phyloP scores from a whole-genome alignment of 2,113 vertebrate species.

The Nasalis larvatus region DNA sequence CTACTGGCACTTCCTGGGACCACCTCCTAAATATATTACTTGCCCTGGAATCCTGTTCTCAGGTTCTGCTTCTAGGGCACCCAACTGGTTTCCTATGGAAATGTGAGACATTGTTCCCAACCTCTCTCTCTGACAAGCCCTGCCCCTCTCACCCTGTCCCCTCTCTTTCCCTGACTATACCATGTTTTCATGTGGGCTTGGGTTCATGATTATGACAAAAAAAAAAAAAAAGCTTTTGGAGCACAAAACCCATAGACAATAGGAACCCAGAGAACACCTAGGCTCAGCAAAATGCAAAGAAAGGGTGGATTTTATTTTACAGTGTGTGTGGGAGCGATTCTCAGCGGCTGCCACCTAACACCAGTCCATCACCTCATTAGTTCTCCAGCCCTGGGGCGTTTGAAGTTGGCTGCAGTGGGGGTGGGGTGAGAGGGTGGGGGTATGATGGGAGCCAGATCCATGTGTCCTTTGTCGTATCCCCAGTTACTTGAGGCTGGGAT shows the following conservation, averaged over 20 bases:
- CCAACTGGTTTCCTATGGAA: background rate
- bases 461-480: constrained; percentile 17
- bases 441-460: background rate
- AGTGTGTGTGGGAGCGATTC: constrained; percentile 73
- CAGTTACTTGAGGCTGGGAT: background rate
- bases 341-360: constrained; percentile 56
- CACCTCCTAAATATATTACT: background rate
- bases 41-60: background rate
- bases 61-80: background rate
- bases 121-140: background rate
- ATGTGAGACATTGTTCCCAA: accelerated
- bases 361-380: constrained; percentile 62
- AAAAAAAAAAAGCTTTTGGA: constrained; percentile 14
- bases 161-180: background rate
- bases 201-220: constrained; percentile 37
- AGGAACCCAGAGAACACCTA: background rate
- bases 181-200: background rate
- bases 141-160: background rate
- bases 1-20: background rate
- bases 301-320: constrained; percentile 58
- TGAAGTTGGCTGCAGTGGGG: background rate
- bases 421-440: background rate
- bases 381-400: background rate
- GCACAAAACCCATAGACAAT: constrained; percentile 55
- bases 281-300: constrained; percentile 73